Conservation (phyloP, 2,113 vertebrate species). For the Eurystomus gularis region DNA sequence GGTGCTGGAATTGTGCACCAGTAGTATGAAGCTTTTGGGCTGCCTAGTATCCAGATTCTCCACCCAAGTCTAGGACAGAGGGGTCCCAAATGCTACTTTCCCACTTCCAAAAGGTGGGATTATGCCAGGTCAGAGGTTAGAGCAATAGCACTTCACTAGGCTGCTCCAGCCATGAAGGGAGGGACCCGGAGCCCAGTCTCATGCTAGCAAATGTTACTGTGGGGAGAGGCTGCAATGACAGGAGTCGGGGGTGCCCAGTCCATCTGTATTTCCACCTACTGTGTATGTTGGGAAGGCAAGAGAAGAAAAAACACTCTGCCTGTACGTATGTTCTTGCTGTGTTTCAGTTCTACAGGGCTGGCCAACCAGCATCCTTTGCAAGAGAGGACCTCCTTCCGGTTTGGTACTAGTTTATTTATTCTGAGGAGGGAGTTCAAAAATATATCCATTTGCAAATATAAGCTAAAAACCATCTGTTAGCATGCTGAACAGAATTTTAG, state of each 20-base stretch:
- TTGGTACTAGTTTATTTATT: background rate
- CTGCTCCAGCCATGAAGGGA: background rate
- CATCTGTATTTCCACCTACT: background rate
- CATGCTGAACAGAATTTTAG: background rate
- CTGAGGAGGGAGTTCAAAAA: background rate
- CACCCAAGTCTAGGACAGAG: background rate
- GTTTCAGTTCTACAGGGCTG: background rate
- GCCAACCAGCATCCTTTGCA: background rate
- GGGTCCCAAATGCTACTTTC: background rate
- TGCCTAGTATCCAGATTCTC: background rate
- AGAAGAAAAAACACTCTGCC: background rate
- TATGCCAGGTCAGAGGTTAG: background rate
- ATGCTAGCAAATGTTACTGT: fast-evolving
- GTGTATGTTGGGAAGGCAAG: background rate
- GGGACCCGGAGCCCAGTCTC: background rate
- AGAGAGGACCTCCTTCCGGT: background rate
- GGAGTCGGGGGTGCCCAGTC: background rate
- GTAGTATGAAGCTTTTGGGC: background rate
- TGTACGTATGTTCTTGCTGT: background rate
- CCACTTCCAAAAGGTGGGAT: background rate
- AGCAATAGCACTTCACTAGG: background rate
- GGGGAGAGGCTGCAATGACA: background rate
- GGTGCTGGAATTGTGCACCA: background rate
- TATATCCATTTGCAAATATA: background rate
- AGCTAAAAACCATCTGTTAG: background rate